phyloP scores from a whole-genome alignment of 2,113 vertebrate species.

The Ochotona princeps region DNA sequence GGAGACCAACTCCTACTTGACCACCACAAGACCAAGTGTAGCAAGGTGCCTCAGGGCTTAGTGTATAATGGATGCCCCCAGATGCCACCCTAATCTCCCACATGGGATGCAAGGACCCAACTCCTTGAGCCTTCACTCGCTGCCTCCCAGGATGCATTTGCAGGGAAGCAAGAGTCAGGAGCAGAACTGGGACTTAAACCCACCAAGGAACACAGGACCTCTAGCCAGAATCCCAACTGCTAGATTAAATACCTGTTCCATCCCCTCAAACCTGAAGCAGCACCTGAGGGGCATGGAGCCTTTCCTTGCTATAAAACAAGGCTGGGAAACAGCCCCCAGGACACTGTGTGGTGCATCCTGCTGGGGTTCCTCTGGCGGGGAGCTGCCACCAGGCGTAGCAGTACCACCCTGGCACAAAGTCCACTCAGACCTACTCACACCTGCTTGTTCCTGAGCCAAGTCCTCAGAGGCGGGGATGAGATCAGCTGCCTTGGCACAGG shows the following conservation, averaged over 20 bases:
- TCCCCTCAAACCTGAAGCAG: neutral
- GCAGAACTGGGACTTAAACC: too few species aligned
- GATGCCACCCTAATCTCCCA: too few species aligned
- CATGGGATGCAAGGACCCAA: too few species aligned
- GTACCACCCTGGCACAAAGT: neutral
- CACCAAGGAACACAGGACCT: too few species aligned
- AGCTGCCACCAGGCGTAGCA: accelerated
- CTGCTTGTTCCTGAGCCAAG: conserved; percentile 65
- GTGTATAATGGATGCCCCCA: accelerated
- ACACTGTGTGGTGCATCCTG: accelerated
- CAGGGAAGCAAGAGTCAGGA: too few species aligned
- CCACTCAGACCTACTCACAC: conserved; percentile 48
- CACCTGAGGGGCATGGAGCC: accelerated
- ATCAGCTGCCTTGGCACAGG: conserved; percentile 73
- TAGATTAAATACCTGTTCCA: too few species aligned
- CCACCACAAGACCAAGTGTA: neutral
- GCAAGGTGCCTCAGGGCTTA: accelerated
- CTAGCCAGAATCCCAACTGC: too few species aligned
- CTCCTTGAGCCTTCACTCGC: too few species aligned
- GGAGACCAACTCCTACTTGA: neutral
- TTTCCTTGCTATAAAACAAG: accelerated
- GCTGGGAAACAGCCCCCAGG: accelerated
- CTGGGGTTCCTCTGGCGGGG: accelerated
- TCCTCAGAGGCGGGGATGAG: conserved; percentile 70
- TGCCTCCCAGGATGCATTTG: too few species aligned